Evolutionary conservation across 2,113 vertebrate genomes (phyloP).

Genomic region (Cichladusa arquata): DNA sequence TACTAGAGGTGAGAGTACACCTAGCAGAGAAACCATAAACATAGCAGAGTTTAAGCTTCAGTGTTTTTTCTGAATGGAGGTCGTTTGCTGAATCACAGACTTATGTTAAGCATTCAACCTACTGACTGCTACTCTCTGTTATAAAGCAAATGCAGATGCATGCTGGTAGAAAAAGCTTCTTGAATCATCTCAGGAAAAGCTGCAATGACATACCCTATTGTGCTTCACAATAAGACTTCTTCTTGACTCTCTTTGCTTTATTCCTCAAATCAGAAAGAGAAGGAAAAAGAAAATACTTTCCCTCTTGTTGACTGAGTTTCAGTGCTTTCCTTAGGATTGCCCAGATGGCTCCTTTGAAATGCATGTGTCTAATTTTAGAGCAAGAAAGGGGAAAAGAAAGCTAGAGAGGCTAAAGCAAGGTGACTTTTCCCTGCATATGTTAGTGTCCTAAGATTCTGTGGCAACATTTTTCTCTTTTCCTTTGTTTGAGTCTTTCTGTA

Average conservation of each 20-base stretch:
- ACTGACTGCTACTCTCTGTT: neutral
- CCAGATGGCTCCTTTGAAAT: conserved; percentile 62
- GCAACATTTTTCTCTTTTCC: neutral
- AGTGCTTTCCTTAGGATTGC: conserved; percentile 30
- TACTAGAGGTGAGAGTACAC: neutral
- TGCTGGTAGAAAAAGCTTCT: neutral
- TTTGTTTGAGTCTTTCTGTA: neutral
- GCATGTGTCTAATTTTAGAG: conserved; percentile 64
- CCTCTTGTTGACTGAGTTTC: neutral
- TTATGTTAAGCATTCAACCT: neutral
- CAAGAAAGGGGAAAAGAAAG: neutral
- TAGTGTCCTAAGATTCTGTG: neutral
- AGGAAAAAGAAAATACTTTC: neutral
- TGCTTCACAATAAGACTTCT: neutral
- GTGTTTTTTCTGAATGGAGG: neutral
- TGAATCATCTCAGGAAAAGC: neutral
- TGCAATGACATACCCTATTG: neutral
- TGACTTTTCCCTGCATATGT: neutral
- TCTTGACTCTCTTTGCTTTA: neutral
- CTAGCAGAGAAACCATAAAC: neutral
- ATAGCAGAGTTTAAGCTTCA: neutral
- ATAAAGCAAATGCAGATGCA: neutral
- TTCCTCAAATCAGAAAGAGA: conserved; percentile 24
- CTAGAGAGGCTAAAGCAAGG: neutral
- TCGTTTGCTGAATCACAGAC: neutral